Conservation (phyloP, 2,888 invertebrate species). For the Pseudoips prasinana region DNA sequence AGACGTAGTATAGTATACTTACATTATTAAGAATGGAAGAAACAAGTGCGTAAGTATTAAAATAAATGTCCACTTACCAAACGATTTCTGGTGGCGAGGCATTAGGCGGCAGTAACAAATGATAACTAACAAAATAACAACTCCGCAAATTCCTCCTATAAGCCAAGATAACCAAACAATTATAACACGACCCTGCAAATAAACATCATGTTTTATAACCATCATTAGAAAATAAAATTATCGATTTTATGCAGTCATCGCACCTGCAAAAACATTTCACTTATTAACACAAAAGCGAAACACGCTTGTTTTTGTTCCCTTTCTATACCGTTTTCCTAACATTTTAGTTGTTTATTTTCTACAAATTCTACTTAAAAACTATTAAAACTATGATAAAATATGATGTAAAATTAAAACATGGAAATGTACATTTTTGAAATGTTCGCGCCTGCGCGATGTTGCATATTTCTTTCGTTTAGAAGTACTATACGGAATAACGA, state of each 20-base stretch:
- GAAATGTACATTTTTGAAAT: conserved; percentile 43
- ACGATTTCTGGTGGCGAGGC: conserved; percentile 86
- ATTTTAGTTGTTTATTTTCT: conserved; percentile 52
- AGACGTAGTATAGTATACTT: not conserved
- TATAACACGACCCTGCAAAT: conserved; percentile 75
- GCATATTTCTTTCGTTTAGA: conserved; percentile 10
- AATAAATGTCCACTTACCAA: conserved; percentile 69
- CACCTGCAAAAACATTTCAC: conserved; percentile 79
- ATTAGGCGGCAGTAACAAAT: conserved; percentile 87
- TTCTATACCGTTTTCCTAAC: conserved; percentile 49
- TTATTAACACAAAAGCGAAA: conserved; percentile 61
- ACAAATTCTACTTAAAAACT: conserved; percentile 47
- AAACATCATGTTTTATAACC: conserved; percentile 22
- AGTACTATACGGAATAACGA: conserved; percentile 10
- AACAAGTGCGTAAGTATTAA: no score
- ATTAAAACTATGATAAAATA: conserved; percentile 37
- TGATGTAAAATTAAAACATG: conserved; percentile 33
- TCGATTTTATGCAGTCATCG: conserved; percentile 40
- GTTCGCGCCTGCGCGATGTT: conserved; percentile 45
- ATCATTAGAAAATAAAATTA: conserved; percentile 26
- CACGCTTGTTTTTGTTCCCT: conserved; percentile 59
- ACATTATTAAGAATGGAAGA: not conserved
- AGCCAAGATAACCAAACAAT: conserved; percentile 81
- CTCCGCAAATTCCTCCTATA: conserved; percentile 84
- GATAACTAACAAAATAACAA: conserved; percentile 83